Base-by-base conservation (phyloP, 2,888 invertebrate species). In the Saturnia japonica region DNA sequence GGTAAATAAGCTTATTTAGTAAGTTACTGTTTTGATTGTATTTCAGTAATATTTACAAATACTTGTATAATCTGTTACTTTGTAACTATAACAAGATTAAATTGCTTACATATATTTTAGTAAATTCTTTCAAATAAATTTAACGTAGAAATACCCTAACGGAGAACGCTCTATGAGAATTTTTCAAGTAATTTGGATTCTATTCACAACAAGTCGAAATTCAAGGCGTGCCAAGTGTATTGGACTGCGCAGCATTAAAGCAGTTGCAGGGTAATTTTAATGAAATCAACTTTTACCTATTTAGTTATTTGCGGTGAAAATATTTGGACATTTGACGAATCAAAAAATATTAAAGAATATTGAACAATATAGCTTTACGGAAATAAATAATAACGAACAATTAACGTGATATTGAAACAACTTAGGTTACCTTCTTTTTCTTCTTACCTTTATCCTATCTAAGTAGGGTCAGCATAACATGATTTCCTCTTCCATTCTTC, bases 141-240 rank as follows among this genome's bases (percentile, higher is more conserved):
- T 47, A 47, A 47, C 1, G 47, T 47, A 47, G 47, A 47, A 47
- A 47, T 7, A 47, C 19, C 19, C 16, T 47, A 47, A 16, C 16
- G 19, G 22, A 22, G 19, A 62, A 28, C 40, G 34, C n/a, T 16
- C 40, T 7, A 40, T 40, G n/a, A 34, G 54, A 64, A 64, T 64
- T 34, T 64, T 64, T 34, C 54, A 40, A 19, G 40, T 64, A 64
- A 40, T 64, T 64, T 40, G 22, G 40, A 40, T 64, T 28, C 60
- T 62, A 14, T 62, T 64, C 40, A 40, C 64, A 57, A 57, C 47
- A 57, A 64, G 40, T 64, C 40, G 64, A 64, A 64, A 40, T 57
- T 34, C 19, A 64, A 40, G 19, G 34, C 64, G 64, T 40, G 64
- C 34, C 64, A 64, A 64, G n/a, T 40, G 19, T 64, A 64, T 40